Percentiles rank a stretch among this genome's conserved stretches.
phyloP scores from a whole-genome alignment of 92 coral and sea anemone genomes.

The Zoanthus sansibaricus region DNA sequence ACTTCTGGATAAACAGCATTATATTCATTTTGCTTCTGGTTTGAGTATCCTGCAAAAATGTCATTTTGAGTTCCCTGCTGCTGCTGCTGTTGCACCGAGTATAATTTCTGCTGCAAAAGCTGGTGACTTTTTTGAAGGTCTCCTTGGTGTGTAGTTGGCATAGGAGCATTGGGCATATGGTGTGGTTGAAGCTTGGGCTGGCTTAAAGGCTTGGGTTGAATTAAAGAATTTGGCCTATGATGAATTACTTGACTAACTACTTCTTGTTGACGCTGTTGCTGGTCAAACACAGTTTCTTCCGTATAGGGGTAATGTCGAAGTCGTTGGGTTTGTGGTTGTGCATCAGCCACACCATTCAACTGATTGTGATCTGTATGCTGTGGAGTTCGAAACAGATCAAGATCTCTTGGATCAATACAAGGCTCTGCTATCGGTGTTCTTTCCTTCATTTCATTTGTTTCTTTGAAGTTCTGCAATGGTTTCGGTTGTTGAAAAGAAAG shows the following conservation, averaged over 20 bases:
- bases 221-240: conserved; percentile 66
- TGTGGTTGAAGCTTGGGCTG: conserved; percentile 27
- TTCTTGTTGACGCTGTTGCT: conserved; percentile 58
- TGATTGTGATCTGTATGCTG: conserved; percentile 31
- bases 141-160: conserved; percentile 41
- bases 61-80: conserved; percentile 35
- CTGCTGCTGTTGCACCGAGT: conserved; percentile 55
- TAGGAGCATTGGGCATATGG: conserved; percentile 36
- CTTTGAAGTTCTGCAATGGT: conserved; percentile 67
- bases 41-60: conserved; percentile 21
- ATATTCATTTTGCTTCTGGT: conserved; percentile 25
- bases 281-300: conserved; percentile 58
- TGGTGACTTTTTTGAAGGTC: conserved; percentile 53
- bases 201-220: conserved; percentile 15
- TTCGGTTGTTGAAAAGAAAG: conserved; percentile 51
- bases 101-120: conserved; percentile 55
- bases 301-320: conserved; percentile 92
- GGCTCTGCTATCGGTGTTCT: conserved; percentile 74
- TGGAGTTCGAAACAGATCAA: conserved; percentile 81
- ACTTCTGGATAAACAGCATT: conserved; percentile 1
- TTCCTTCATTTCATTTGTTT: conserved; percentile 57
- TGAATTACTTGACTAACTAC: conserved; percentile 79
- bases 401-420: conserved; percentile 70
- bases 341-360: conserved; percentile 36
- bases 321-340: conserved; percentile 79